Evolutionary conservation across 2,888 invertebrate genomes (phyloP), one percentile per base, ranked within the genome.

Genomic region (Drosophila picticornis): DNA sequence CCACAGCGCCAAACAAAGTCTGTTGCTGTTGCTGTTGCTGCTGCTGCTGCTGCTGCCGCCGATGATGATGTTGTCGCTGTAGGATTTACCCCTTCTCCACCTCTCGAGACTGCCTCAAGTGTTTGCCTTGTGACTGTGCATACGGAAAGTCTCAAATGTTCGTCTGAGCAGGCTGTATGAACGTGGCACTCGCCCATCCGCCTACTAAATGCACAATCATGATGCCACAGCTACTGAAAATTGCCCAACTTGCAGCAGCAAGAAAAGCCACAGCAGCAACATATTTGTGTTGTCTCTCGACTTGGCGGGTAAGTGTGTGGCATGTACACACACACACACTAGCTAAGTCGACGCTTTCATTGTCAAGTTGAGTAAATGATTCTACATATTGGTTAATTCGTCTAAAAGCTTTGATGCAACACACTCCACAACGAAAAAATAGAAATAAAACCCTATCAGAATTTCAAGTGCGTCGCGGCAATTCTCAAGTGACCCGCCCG

Each of bases 201-300:
- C 63, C 88, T 83, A 83, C 83, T 83, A 90, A 86, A 85, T 86
- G 90, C 88, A 85, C 85, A 90, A 75, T 88, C 90, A 85, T 81
- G 84, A 51, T 43, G 72, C 50, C 57, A 55, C 38, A 46, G 70
- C 63, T 60, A 70, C 70, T 57, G 74, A 78, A 68, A 77, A 63
- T 60, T 60, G 63, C 57, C 60, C 55, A 65, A 38, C 55, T 56
- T 56, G 59, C 65, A 66, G 27, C 27, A 60, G 38, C 58, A 53
- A 29, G 62, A 40, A 40, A 60, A 55, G 36, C 57, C 53, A n/a
- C 62, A 32, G 53, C 72, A 64, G 59, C 84, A 66, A 59, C 83
- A 59, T 67, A 78, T 84, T 76, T 74, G 75, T 69, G 67, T 65
- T 72, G 63, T 57, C 77, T 63, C 71, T 75, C 75, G 73, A 80